Evolutionary conservation across 2,113 vertebrate genomes (phyloP), one percentile per base, ranked within the genome.

Genomic region (Otocyon megalotis): DNA sequence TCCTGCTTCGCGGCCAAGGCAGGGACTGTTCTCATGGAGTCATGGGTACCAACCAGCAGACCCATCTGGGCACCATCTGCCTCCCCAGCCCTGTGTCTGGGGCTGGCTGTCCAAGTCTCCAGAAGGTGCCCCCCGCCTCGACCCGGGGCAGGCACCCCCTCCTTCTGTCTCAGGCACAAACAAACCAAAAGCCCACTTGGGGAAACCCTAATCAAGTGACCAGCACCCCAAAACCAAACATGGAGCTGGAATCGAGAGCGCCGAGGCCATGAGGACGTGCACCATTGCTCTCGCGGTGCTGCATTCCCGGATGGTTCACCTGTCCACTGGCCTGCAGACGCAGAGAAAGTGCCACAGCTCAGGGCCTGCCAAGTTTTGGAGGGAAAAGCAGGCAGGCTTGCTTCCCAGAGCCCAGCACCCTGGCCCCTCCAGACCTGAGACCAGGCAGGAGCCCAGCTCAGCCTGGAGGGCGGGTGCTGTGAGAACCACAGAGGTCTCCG

Each of bases 191-290:
- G 26, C 10, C 62, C 82, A 53, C 58, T 35, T 43, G 37, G 37
- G 24, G 60, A 80, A 77, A 20, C 60, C 80, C 32, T 67, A 6
- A 19, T 32, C 48, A 35, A 17, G 26, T 3, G 32, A 37, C 17
- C 43, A 1, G 28, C 0, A 5, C 35, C 62, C 58, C 58, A 54
- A 22, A 62, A 11, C 8, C 81, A 32, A 76, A 85, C 24, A 13
- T 16, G 8, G 11, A 16, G 32, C 82, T 28, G 24, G 24, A 24
- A 20, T 5, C 0, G 0, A 53, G 48, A 69, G 2, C 8, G 16
- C 22, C 1, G 26, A 35, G 54, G 17, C 10, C 0, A 9, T 17
- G 56, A 0, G 1, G 79, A 62, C 5, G 1, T 1, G 8, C 4
- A 30, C 20, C 67, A 11, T 3, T 16, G 2, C 43, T 9, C 17